A percentile compares a stretch with the other conserved stretches of the same genome.
Conservation (phyloP, 1,140 invertebrate species). For the Pentalonia nigronervosa region DNA sequence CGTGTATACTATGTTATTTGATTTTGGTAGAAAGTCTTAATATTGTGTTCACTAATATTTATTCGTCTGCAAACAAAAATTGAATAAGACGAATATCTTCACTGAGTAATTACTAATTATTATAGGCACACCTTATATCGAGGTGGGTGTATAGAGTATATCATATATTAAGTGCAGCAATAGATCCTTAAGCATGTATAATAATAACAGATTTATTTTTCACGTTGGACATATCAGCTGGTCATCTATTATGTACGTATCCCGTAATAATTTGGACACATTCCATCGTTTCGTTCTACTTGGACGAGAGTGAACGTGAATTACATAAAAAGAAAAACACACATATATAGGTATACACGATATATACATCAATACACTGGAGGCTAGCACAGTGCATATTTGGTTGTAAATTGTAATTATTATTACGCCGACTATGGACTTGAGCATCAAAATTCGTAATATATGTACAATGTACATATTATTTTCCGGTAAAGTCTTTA, state of each 20-base stretch:
- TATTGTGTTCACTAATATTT: background rate
- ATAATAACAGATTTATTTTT: background rate
- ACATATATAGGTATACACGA: background rate
- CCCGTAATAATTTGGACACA: constrained; percentile 4
- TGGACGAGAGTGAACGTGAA: constrained; percentile 26
- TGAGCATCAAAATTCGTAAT: background rate
- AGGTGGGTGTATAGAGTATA: background rate
- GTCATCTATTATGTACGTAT: constrained; percentile 1
- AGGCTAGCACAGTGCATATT: background rate
- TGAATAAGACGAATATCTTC: background rate
- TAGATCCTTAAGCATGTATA: background rate
- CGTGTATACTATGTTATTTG: background rate
- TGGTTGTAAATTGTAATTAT: background rate
- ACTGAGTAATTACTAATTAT: background rate
- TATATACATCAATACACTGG: background rate
- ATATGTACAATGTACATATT: background rate
- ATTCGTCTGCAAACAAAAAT: background rate
- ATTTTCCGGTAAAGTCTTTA: background rate
- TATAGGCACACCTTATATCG: background rate
- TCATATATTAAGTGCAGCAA: background rate
- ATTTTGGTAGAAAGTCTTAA: background rate
- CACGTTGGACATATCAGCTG: background rate
- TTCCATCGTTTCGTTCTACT: constrained; percentile 42
- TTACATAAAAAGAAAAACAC: constrained; percentile 18
- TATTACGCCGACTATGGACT: background rate